These are phyloP conservation scores for Pristionchus maxplancki DNA, from an alignment of 2,888 invertebrate species.

Conservation along the genomic window DNA sequence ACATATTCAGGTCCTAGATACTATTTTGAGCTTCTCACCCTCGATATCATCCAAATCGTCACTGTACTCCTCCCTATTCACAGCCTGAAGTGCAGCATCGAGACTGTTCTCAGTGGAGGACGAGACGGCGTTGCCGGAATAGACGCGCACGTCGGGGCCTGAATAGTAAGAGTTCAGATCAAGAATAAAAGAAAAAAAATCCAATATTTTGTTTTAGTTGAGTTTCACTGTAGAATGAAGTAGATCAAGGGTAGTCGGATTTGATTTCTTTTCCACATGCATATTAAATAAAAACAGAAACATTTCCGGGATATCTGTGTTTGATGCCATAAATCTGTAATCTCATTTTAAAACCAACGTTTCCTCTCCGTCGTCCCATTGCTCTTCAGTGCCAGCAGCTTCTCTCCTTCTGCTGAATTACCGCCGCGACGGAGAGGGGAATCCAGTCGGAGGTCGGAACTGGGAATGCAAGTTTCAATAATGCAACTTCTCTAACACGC, in stretches of 20 bases:
- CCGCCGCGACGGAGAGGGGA: neutral
- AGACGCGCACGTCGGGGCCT: neutral
- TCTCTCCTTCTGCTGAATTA: conserved; percentile 13
- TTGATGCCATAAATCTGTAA: too few species aligned
- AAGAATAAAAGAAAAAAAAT: too few species aligned
- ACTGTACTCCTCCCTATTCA: neutral
- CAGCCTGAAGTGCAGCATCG: conserved; percentile 19
- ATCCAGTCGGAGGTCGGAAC: conserved; percentile 30
- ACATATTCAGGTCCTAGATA: too few species aligned
- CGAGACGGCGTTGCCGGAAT: neutral
- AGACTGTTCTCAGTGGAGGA: neutral
- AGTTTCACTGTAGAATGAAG: too few species aligned
- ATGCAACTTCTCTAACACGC: too few species aligned
- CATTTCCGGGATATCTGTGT: too few species aligned
- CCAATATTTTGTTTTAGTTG: too few species aligned
- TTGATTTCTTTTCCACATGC: too few species aligned
- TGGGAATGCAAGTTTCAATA: neutral
- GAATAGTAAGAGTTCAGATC: neutral
- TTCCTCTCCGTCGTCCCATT: conserved; percentile 9
- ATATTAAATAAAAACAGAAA: too few species aligned
- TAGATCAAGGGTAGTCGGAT: too few species aligned
- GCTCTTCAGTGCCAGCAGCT: neutral
- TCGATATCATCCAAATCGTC: conserved; percentile 42
- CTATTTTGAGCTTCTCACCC: neutral
- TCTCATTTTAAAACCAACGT: too few species aligned